Conservation (phyloP, 2,888 invertebrate genomes). For the Hyposoter dolosus region DNA sequence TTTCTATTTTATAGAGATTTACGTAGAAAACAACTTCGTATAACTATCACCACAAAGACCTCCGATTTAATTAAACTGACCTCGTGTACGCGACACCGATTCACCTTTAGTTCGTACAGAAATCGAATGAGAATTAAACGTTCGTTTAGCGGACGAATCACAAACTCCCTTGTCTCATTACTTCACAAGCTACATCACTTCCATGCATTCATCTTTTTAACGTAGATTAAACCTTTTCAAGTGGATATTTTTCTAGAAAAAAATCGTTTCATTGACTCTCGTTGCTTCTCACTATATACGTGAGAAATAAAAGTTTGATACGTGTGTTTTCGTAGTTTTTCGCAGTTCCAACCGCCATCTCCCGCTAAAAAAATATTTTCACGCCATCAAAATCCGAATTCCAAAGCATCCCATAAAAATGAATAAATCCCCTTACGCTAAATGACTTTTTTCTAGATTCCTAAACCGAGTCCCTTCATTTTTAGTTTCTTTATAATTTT, state of each 20-base stretch:
- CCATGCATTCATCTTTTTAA: background rate
- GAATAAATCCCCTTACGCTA: no score
- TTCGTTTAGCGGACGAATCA: constrained; percentile 47
- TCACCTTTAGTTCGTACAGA: constrained; percentile 54
- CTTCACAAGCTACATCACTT: background rate
- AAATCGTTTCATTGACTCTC: no score
- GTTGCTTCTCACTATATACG: no score
- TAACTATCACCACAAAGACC: constrained; percentile 43
- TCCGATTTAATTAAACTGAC: constrained; percentile 63
- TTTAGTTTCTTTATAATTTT: background rate
- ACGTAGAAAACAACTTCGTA: constrained; percentile 27
- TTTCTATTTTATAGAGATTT: background rate
- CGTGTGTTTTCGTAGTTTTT: no score
- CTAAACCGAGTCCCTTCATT: no score
- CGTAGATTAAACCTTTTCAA: no score
- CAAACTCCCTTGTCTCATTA: constrained; percentile 24
- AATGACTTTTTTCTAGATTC: no score
- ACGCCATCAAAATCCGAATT: no score
- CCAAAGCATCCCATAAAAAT: no score
- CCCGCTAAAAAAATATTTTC: background rate
- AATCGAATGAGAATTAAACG: constrained; percentile 58
- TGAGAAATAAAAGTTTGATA: no score
- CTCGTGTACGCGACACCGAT: constrained; percentile 64
- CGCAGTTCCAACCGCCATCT: background rate
- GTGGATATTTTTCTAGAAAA: no score